A percentile compares a stretch with the other conserved stretches of the same genome.
Conservation (phyloP, 2,113 vertebrate genomes). For the Myotis lucifugus region DNA sequence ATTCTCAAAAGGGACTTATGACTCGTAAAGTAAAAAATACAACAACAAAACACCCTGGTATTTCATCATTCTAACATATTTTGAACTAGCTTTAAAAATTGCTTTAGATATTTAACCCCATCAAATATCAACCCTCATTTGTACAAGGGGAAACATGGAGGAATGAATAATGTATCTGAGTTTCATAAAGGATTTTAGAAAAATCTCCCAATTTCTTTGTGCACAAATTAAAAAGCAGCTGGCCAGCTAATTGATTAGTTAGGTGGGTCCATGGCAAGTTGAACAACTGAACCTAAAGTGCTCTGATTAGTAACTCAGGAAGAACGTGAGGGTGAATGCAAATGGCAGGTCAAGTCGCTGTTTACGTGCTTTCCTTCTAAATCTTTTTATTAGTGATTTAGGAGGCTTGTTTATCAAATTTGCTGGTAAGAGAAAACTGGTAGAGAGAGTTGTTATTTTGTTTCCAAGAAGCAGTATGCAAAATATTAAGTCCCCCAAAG, state of each 20-base stretch:
- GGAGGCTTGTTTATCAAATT: not conserved
- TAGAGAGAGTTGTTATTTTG: not conserved
- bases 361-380: not conserved
- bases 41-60: not conserved
- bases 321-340: not conserved
- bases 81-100: constrained; percentile 17
- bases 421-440: not conserved
- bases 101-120: not conserved
- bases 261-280: not conserved
- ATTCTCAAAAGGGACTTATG: not conserved
- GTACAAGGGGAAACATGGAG: not conserved
- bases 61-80: constrained; percentile 27
- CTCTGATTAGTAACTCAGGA: not conserved
- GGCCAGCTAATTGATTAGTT: not conserved
- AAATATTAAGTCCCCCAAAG: not conserved
- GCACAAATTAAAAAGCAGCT: not conserved
- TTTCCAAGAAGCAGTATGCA: not conserved
- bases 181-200: not conserved
- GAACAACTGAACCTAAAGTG: not conserved
- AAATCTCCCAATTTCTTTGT: not conserved
- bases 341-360: not conserved
- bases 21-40: not conserved
- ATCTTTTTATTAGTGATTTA: not conserved
- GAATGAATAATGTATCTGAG: not conserved
- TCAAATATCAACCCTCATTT: not conserved